Evolutionary conservation across 2,888 invertebrate genomes (phyloP).

Genomic region (Chymomyza caudatula): DNA sequence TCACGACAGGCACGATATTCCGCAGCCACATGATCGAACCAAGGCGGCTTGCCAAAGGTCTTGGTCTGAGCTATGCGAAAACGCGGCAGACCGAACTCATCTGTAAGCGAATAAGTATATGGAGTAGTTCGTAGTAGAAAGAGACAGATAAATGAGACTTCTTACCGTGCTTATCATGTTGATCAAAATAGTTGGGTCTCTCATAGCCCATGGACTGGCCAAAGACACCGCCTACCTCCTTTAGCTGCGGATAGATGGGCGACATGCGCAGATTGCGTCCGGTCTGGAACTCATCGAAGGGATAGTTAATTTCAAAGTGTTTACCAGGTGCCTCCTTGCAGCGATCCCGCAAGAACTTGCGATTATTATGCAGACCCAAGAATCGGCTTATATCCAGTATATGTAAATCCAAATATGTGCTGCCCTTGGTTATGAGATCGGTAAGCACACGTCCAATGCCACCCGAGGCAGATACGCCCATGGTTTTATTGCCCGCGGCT

Average conservation of each 20-base stretch:
- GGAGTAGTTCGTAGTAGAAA: no score
- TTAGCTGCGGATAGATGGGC: conserved; percentile 94
- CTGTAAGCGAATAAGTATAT: conserved; percentile 45
- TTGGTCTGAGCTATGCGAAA: conserved; percentile 86
- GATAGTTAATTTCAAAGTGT: conserved; percentile 90
- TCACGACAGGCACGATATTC: conserved; percentile 97
- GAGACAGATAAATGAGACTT: conserved; percentile 6
- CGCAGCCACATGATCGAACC: conserved; percentile 91
- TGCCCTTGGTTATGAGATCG: conserved; percentile 90
- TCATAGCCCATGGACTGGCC: conserved; percentile 99
- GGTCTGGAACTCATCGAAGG: conserved; percentile 90
- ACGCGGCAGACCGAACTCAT: conserved; percentile 74
- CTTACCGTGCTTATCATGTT: conserved; percentile 78
- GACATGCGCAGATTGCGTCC: conserved; percentile 95
- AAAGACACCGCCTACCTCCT: conserved; percentile 95
- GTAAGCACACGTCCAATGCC: conserved; percentile 95
- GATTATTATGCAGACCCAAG: conserved; percentile 95
- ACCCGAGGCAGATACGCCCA: conserved; percentile 96
- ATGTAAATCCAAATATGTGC: conserved; percentile 90
- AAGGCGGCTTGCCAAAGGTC: conserved; percentile 93
- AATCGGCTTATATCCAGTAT: conserved; percentile 93
- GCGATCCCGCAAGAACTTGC: conserved; percentile 92
- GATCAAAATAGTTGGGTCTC: conserved; percentile 93
- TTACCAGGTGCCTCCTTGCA: conserved; percentile 94
- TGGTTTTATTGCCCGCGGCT: conserved; percentile 97